These are phyloP conservation scores for Amblyopsis rosae DNA, from an alignment of 2,113 vertebrate genomes.

Conservation along the genomic window DNA sequence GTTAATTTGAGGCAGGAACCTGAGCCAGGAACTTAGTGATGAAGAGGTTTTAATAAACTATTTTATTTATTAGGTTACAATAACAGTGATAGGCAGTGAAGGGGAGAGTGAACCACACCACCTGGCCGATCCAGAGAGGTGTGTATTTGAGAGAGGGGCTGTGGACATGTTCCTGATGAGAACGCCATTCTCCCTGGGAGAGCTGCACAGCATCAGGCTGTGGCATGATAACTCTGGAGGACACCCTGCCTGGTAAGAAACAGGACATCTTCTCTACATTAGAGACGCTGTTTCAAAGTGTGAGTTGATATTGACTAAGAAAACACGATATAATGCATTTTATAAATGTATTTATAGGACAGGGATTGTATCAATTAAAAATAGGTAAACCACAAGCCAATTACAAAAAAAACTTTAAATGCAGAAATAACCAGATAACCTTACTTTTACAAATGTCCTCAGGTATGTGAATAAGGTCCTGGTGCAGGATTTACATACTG, in stretches of 20 bases:
- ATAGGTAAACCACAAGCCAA: too few species aligned
- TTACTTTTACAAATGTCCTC: not conserved
- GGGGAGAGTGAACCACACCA: slow-evolving; percentile 89
- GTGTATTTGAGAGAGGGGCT: slow-evolving; percentile 85
- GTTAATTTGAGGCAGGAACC: too few species aligned
- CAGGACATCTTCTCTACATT: not conserved
- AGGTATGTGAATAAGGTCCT: slow-evolving; percentile 86
- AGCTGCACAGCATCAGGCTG: slow-evolving; percentile 83
- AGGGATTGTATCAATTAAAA: too few species aligned
- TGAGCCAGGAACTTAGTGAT: too few species aligned
- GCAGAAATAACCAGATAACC: too few species aligned
- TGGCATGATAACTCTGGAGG: slow-evolving; percentile 92
- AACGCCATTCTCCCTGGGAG: slow-evolving; percentile 84
- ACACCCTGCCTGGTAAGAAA: slow-evolving; percentile 82
- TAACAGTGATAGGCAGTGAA: slow-evolving; percentile 83
- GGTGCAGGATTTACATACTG: slow-evolving; percentile 82
- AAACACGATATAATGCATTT: too few species aligned
- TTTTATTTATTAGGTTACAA: slow-evolving; percentile 77
- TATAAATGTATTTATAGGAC: too few species aligned
- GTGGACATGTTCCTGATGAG: slow-evolving; percentile 87
- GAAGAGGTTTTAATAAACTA: not conserved
- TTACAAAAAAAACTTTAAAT: too few species aligned
- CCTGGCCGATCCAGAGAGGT: slow-evolving; percentile 77
- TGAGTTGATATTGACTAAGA: not conserved
- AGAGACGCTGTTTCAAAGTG: not conserved